Percentiles rank a stretch among this genome's conserved stretches.
Conservation (phyloP, 1,140 invertebrate species). For the Drosophila pseudoobscura region DNA sequence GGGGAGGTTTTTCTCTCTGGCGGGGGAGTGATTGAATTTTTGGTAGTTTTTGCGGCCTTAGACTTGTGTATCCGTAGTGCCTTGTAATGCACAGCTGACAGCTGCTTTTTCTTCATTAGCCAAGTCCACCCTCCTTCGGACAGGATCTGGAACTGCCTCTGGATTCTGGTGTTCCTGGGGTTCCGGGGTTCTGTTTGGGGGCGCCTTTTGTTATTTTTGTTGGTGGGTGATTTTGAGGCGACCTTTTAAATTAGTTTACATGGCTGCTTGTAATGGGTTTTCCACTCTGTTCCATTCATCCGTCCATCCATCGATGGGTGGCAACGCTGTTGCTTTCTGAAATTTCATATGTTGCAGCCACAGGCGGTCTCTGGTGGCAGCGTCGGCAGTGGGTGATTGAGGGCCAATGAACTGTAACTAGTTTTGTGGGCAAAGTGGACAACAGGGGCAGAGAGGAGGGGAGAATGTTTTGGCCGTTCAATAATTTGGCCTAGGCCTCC, state of each 20-base stretch:
- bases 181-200: no score
- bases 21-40: slow-evolving; percentile 50
- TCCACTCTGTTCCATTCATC: neutral
- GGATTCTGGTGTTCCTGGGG: neutral
- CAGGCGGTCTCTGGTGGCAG: slow-evolving; percentile 43
- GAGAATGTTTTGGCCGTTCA: neutral
- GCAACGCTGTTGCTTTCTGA: slow-evolving; percentile 36
- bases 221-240: slow-evolving; percentile 75
- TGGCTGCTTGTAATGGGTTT: slow-evolving; percentile 78
- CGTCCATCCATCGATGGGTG: slow-evolving; percentile 15
- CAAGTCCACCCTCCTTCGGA: slow-evolving; percentile 64
- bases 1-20: slow-evolving; percentile 13
- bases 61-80: slow-evolving; percentile 14
- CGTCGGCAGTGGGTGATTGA: no score
- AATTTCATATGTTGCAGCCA: slow-evolving; percentile 72
- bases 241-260: slow-evolving; percentile 82
- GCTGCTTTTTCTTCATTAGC: slow-evolving; percentile 81
- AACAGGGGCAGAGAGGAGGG: neutral
- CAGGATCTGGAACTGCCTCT: slow-evolving; percentile 2
- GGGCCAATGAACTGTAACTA: slow-evolving; percentile 58
- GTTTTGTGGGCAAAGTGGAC: slow-evolving; percentile 54
- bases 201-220: slow-evolving; percentile 59
- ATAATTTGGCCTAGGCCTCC: slow-evolving; percentile 20
- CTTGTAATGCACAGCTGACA: slow-evolving; percentile 81
- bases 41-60: slow-evolving; percentile 45